These are phyloP conservation scores for Proisotoma minuta DNA, from an alignment of 2,888 invertebrate species.

Conservation along the genomic window DNA sequence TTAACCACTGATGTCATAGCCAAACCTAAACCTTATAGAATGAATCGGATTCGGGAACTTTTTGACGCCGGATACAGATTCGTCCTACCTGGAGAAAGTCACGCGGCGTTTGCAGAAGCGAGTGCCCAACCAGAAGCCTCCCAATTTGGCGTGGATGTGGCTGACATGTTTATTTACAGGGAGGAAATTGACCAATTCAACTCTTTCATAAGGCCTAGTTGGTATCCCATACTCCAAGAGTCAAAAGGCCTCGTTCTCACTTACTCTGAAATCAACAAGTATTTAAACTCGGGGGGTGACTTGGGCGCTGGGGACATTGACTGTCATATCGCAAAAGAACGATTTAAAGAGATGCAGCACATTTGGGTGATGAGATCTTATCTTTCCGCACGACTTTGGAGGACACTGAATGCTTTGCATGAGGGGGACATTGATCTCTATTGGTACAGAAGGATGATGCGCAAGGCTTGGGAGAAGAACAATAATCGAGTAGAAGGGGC, in stretches of 20 bases:
- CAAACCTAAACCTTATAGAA: neutral
- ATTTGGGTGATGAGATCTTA: neutral
- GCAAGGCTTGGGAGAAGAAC: neutral
- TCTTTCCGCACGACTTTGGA: neutral
- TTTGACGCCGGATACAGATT: neutral
- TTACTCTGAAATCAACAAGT: neutral
- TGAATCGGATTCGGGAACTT: neutral
- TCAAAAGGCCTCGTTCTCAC: neutral
- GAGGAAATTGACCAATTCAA: neutral
- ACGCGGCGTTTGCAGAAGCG: neutral
- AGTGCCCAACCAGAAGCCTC: neutral
- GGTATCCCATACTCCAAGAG: neutral
- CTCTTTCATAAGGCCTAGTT: neutral
- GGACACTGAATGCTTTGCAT: neutral
- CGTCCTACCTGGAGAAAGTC: neutral
- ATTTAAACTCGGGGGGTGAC: neutral
- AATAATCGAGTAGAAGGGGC: too few species aligned
- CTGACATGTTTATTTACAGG: neutral
- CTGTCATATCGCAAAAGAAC: neutral
- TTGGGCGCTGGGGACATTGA: neutral
- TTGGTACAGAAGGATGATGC: neutral
- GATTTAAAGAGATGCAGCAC: neutral
- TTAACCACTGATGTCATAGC: slow-evolving; percentile 3
- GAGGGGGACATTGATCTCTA: neutral
- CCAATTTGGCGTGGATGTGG: neutral